Evolutionary conservation across 2,888 invertebrate genomes (phyloP).

Genomic region (Dromius quadrimaculatus): DNA sequence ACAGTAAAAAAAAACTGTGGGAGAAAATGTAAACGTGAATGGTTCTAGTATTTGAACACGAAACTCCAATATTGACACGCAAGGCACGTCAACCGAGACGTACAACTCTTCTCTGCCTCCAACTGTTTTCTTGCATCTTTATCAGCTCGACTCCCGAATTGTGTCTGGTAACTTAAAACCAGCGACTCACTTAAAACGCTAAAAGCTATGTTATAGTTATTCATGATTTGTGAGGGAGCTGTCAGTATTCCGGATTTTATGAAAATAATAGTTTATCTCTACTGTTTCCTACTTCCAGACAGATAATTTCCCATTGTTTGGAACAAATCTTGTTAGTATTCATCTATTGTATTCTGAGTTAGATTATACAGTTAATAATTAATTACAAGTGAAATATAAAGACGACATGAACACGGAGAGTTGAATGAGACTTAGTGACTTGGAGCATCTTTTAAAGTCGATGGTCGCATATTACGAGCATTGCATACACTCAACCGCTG

Average conservation of each 20-base stretch:
- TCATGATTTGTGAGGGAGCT: slow-evolving; percentile 7
- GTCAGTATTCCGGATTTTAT: slow-evolving; percentile 11
- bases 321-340: slow-evolving; percentile 41
- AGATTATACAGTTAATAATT: slow-evolving; percentile 46
- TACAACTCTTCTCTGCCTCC: slow-evolving; percentile 31
- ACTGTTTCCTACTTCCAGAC: slow-evolving; percentile 38
- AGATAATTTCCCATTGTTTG: slow-evolving; percentile 42
- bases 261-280: slow-evolving; percentile 30
- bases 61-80: slow-evolving; percentile 45
- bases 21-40: slow-evolving; percentile 45
- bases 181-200: too few relatives aligned
- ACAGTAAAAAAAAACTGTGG: slow-evolving; percentile 40
- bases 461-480: background rate
- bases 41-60: slow-evolving; percentile 45
- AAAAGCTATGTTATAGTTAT: slow-evolving; percentile 8
- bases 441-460: background rate
- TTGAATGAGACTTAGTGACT: background rate
- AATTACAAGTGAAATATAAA: slow-evolving; percentile 43
- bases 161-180: background rate
- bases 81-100: slow-evolving; percentile 39
- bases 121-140: slow-evolving; percentile 33
- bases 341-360: slow-evolving; percentile 40
- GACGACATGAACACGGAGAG: slow-evolving; percentile 6
- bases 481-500: background rate
- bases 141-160: slow-evolving; percentile 20